Evolutionary conservation across 2,113 vertebrate species (phyloP).

Genomic region (Paramormyrops kingsleyae): DNA sequence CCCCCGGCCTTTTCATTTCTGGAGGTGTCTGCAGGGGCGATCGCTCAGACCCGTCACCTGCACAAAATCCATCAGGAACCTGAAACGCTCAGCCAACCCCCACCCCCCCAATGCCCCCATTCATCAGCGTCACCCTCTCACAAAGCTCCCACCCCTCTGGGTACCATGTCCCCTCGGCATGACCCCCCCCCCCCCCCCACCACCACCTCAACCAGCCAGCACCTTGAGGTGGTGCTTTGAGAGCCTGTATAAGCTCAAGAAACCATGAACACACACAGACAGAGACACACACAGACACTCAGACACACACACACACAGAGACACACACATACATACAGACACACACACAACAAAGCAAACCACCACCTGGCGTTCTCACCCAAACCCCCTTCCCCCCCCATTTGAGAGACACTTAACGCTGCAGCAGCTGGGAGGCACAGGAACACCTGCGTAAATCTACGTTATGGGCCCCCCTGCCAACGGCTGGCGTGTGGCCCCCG

Average conservation of each 20-base stretch:
- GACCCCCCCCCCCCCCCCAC: not conserved
- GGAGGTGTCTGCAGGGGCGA: not conserved
- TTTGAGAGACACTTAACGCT: constrained; percentile 35
- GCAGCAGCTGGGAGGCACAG: constrained; percentile 43
- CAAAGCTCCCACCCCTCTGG: constrained; percentile 19
- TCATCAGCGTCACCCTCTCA: constrained; percentile 36
- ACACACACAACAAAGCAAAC: not conserved
- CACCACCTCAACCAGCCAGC: constrained; percentile 11
- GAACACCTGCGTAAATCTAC: constrained; percentile 38
- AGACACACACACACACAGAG: not conserved
- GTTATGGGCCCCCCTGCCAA: not conserved
- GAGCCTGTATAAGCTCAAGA: constrained; percentile 38
- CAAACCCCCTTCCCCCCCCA: not conserved
- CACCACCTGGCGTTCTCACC: not conserved
- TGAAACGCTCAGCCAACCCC: constrained; percentile 28
- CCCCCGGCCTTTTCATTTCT: constrained; percentile 12
- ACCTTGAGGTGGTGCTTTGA: constrained; percentile 40
- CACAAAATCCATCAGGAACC: constrained; percentile 28
- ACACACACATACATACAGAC: not conserved
- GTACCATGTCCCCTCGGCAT: constrained; percentile 37
- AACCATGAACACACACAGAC: not conserved
- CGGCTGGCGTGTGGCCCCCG: not conserved
- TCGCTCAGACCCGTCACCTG: constrained; percentile 28
- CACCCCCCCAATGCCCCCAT: constrained; percentile 34
- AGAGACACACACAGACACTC: not conserved